Percentiles rank a stretch among this genome's conserved stretches.
Evolutionary conservation across 1,140 invertebrate species (phyloP).

Genomic region (Gerris buenoi): DNA sequence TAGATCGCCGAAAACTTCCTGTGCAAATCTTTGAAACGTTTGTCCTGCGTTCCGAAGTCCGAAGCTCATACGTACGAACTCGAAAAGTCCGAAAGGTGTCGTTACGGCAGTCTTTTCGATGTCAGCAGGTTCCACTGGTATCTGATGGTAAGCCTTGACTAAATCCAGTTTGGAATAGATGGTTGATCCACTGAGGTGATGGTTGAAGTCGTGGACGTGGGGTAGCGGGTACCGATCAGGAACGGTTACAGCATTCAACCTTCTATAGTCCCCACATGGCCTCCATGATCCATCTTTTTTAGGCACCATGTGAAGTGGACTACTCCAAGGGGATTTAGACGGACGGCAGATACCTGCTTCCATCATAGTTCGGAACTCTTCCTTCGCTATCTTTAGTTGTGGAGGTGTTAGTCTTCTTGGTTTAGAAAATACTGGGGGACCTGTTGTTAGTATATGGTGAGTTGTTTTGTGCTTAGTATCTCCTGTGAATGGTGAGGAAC

Average conservation of each 20-base stretch:
- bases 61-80: too few relatives aligned
- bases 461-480: background rate
- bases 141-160: too few relatives aligned
- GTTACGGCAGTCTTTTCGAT: too few relatives aligned
- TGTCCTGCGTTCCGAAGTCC: too few relatives aligned
- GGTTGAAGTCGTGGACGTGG: constrained; percentile 22
- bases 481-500: background rate
- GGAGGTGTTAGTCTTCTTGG: constrained; percentile 27
- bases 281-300: constrained; percentile 21
- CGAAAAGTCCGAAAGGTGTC: too few relatives aligned
- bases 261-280: constrained; percentile 33
- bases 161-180: too few relatives aligned
- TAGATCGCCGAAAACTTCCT: too few relatives aligned
- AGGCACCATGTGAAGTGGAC: constrained; percentile 25
- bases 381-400: constrained; percentile 17
- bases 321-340: constrained; percentile 14
- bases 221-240: constrained; percentile 29
- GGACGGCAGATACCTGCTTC: constrained; percentile 20
- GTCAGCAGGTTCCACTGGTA: too few relatives aligned
- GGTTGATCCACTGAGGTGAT: constrained; percentile 6
- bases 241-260: constrained; percentile 30
- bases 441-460: constrained; percentile 20
- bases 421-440: constrained; percentile 25
- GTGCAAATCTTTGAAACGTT: too few relatives aligned
- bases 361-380: constrained; percentile 25